phyloP scores from a whole-genome alignment of 2,888 invertebrate genomes.

The Neoascia interrupta region DNA sequence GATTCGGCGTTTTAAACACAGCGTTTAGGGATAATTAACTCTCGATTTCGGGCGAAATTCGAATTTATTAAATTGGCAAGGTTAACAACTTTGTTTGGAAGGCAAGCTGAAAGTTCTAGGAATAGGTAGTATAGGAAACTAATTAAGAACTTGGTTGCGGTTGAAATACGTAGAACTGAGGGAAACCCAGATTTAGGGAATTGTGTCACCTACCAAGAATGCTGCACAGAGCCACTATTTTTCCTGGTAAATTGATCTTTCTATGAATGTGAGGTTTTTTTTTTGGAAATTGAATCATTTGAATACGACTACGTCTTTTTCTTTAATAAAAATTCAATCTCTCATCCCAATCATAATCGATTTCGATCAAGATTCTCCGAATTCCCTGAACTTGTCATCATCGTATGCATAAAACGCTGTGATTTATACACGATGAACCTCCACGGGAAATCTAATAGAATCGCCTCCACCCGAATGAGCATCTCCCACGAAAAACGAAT shows the following conservation, averaged over 20 bases:
- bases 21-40: constrained; percentile 48
- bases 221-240: no score
- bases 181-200: neutral
- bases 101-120: constrained; percentile 22
- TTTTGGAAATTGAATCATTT: no score
- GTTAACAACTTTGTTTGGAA: constrained; percentile 19
- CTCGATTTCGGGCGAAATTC: constrained; percentile 38
- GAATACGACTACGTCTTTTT: no score
- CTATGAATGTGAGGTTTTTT: no score
- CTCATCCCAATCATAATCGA: no score
- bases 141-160: constrained; percentile 15
- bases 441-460: constrained; percentile 55
- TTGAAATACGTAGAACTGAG: constrained; percentile 34
- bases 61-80: constrained; percentile 40
- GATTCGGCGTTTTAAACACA: no score
- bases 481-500: constrained; percentile 55
- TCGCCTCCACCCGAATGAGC: constrained; percentile 20
- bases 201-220: no score
- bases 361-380: no score
- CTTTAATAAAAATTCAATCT: no score
- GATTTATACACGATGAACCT: constrained; percentile 50
- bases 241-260: no score
- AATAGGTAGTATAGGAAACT: constrained; percentile 11
- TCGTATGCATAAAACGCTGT: constrained; percentile 42
- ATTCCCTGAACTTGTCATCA: constrained; percentile 54